Percentiles rank a stretch among this genome's conserved stretches.
These are phyloP conservation scores for Periphyllus acericola DNA, from an alignment of 2,888 invertebrate species.

Conservation along the genomic window DNA sequence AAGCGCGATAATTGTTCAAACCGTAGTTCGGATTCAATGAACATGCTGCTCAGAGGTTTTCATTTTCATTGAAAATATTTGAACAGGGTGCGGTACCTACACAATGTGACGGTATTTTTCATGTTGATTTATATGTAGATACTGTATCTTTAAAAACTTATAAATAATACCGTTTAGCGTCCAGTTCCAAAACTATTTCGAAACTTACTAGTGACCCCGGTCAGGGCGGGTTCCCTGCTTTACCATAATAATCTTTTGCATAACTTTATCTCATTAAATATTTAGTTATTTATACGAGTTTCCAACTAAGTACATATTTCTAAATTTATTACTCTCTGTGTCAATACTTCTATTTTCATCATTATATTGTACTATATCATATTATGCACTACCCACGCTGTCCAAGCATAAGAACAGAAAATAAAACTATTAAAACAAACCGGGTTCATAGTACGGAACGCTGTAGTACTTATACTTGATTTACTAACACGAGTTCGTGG, in stretches of 20 bases:
- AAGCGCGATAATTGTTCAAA: neutral
- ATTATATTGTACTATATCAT: neutral
- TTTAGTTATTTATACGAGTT: neutral
- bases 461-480: no score
- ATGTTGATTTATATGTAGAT: slow-evolving; percentile 13
- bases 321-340: neutral
- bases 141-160: neutral
- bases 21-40: neutral
- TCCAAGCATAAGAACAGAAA: neutral
- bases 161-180: neutral
- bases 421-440: neutral
- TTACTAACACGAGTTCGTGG: neutral
- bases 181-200: neutral
- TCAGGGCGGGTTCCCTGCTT: neutral
- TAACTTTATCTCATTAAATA: neutral
- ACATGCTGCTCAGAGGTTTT: neutral
- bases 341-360: neutral
- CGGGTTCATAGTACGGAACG: no score
- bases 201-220: neutral
- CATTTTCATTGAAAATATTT: neutral
- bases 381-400: neutral
- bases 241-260: neutral
- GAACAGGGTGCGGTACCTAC: neutral
- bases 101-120: neutral
- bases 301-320: neutral